Evolutionary conservation across 2,113 vertebrate genomes (phyloP), one percentile per base, ranked within the genome.

Genomic region (Terrapene triunguis): DNA sequence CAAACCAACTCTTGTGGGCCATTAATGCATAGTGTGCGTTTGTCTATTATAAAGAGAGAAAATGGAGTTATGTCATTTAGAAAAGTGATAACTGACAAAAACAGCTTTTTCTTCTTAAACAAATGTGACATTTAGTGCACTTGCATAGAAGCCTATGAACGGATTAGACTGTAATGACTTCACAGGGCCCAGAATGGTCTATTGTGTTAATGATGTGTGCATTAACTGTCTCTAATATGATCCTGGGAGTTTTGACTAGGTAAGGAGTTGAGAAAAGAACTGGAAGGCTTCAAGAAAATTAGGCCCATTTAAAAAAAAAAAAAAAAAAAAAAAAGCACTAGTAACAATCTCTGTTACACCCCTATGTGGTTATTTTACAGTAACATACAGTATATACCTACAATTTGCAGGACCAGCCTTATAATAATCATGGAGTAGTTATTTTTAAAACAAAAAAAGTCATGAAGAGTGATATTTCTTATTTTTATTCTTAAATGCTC

Each of bases 11-110:
- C 94, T 35, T 62, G 2, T 21, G 9, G 24, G 14, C 9, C 89
- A 10, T 91, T 88, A 89, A 42, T 87, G 80, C 91, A 92, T 90
- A 7, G 35, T 82, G 11, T 91, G 16, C 78, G 89, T 86, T 91
- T 38, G 79, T 87, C 32, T 84, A 91, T 82, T 92, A 53, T 65
- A 83, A 27, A 94, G 29, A 84, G 35, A 83, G 44, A 82, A 90
- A 85, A 80, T 10, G 57, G 55, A 92, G 5, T 85, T 90, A 21
- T 22, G 14, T 42, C 88, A 72, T n/a, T 85, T 44, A 80, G 55
- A 89, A 85, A 89, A 94, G 69, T 78, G 12, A 55, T 69, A 69
- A 69, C 17, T 69, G 35, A 69, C 65, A 69, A 69, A 69, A 69
- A 69, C n/a, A 69, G 8, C 65, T n/a, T 69, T 38, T 38, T 69